Evolutionary conservation across 2,113 vertebrate species (phyloP).

Genomic region (Xenopus laevis): DNA sequence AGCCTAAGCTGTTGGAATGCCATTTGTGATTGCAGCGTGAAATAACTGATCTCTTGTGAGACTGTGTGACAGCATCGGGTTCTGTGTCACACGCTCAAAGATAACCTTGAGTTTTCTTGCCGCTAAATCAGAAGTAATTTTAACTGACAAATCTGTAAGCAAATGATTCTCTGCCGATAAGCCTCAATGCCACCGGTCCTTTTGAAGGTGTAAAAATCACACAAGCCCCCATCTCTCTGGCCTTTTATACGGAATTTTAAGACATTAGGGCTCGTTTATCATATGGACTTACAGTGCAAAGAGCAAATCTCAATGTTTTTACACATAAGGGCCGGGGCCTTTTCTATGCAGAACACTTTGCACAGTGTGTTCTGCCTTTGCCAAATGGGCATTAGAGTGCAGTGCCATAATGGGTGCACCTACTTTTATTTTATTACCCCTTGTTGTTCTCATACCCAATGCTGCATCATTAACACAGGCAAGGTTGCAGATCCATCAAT

Average conservation of each 20-base stretch:
- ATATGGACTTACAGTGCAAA: too few relatives aligned
- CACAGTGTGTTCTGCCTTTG: too few relatives aligned
- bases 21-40: conserved; percentile 37
- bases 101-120: conserved; percentile 40
- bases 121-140: conserved; percentile 42
- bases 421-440: too few relatives aligned
- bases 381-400: too few relatives aligned
- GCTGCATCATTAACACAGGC: too few relatives aligned
- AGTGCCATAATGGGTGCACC: too few relatives aligned
- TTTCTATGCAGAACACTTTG: too few relatives aligned
- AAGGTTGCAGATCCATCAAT: too few relatives aligned
- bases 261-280: neutral
- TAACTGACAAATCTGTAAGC: conserved; percentile 41
- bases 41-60: conserved; percentile 45
- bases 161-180: conserved; percentile 36
- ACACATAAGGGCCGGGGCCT: too few relatives aligned
- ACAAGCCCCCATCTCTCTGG: neutral
- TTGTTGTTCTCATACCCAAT: too few relatives aligned
- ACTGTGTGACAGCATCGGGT: conserved; percentile 42
- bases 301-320: too few relatives aligned
- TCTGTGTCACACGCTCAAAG: conserved; percentile 42
- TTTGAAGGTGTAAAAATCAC: conserved; percentile 1
- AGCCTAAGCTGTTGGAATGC: conserved; percentile 43
- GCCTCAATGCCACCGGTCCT: conserved; percentile 18
- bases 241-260: neutral